Evolutionary conservation across 1,140 invertebrate species (phyloP).

Genomic region (Hylaeus volcanicus): DNA sequence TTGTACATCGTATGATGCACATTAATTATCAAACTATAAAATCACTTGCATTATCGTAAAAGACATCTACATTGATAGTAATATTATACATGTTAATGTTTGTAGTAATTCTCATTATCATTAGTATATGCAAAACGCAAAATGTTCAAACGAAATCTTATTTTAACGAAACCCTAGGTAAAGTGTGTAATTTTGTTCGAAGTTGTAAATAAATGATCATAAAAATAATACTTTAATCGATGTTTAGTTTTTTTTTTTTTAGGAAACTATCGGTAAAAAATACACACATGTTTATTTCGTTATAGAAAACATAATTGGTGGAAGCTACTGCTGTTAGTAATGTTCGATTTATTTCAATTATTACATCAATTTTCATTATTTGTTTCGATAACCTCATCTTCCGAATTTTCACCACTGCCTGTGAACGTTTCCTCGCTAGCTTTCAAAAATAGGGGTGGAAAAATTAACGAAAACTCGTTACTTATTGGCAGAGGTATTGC

Average conservation of each 20-base stretch:
- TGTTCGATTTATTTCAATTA: too few species aligned
- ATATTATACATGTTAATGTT: not conserved
- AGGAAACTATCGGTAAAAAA: not conserved
- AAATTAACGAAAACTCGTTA: slow-evolving; percentile 5
- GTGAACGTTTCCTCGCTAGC: slow-evolving; percentile 73
- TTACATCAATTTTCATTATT: not conserved
- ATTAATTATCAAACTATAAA: not conserved
- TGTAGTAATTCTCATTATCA: slow-evolving; percentile 6
- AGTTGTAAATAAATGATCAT: slow-evolving; percentile 35
- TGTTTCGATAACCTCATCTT: slow-evolving; percentile 55
- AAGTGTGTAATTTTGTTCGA: slow-evolving; percentile 20
- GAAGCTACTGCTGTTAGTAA: not conserved
- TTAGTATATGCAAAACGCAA: not conserved
- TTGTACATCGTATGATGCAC: slow-evolving; percentile 21
- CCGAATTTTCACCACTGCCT: slow-evolving; percentile 77
- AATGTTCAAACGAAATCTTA: slow-evolving; percentile 1
- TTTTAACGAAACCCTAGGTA: not conserved
- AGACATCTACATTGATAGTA: slow-evolving; percentile 6
- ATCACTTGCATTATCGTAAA: not conserved
- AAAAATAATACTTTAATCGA: not conserved
- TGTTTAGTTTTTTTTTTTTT: not conserved
- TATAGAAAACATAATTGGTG: not conserved
- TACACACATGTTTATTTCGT: not conserved
- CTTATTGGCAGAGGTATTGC: slow-evolving; percentile 20
- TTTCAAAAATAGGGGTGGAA: slow-evolving; percentile 55